Base-by-base conservation (phyloP, 2,113 vertebrate species). In the Naja naja region DNA sequence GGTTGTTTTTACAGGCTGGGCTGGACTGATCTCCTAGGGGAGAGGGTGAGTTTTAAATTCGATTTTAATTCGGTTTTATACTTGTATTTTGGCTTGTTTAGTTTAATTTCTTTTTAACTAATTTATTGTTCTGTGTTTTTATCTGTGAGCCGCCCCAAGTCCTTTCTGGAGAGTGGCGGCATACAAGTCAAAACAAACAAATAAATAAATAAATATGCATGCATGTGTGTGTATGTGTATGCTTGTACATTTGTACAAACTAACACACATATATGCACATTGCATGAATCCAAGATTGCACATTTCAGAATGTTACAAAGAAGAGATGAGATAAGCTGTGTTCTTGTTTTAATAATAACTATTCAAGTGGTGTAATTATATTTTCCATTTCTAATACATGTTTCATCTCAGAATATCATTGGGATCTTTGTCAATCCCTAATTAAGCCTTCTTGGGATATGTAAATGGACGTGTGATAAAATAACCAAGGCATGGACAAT, bases 301-400 rank as follows among this genome's bases (percentile, higher is more conserved):
- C 94, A 91, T 94, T 92, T 96, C 93, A 0, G 0, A 95, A 93
- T 95, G 94, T 95, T 95, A 91, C 27, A 95, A 92, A 0, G 0
- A 81, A 88, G 0, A 6, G 60, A 94, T 86, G 43, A 94, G 93
- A 93, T 95, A 95, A 97, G 95, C 94, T 95, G 94, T 93, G 94
- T 94, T 96, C 95, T 95, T 87, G 92, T 93, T 93, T 94, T 97
- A 97, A 96, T 43, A 93, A 95, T 94, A 96, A 97, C 87, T 91
- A 4, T 47, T 89, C 96, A 94, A 94, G 43, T 54, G 25, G 87
- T 86, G 87, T 86, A 91, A 89, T 89, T 94, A 91, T 89, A 91
- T 89, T 89, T 89, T 93, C 90, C 86, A 53, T 89, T 94, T 89
- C 34, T n/a, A 89, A 95, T 96, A 60, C 53, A 81, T 89, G 91